Base-by-base conservation (phyloP, 1,140 invertebrate genomes). In the Drosophila ambigua region DNA sequence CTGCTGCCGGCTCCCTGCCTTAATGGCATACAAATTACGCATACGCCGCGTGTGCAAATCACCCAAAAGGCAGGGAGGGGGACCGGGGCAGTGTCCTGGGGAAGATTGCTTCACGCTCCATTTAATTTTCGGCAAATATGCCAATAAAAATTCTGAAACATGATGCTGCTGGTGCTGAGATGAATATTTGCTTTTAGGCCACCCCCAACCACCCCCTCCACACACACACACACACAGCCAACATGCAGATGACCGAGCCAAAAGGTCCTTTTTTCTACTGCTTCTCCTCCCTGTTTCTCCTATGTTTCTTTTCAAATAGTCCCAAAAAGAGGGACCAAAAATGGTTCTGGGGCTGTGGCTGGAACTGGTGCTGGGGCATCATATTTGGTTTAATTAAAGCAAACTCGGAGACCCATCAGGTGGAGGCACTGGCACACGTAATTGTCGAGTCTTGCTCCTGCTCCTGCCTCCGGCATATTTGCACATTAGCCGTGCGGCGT, bases 101-200 rank as follows among this genome's bases (percentile, higher is more conserved):
- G 55, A 58, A 64, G 61, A 71, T 71, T 71, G 65, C 60, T 88
- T 88, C 44, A 82, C 76, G 72, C 79, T 77, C 83, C 83, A 88
- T 87, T 87, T 79, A 79, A 82, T 88, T 87, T 87, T 81, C 72
- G 73, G 73, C 82, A 87, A 85, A 85, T 87, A 87, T 87, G 78
- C 83, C 82, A 87, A 87, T 87, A 79, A 88, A 83, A 75, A 75
- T 66, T 88, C 77, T 79, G 64, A 74, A 88, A 79, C 82, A 79
- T 52, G 72, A 84, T 72, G 80, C 66, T 51, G 20, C 62, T 58
- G 64, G 68, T 75, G 59, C 58, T 57, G 20, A 73, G 85, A 82
- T 82, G 78, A 75, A 81, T 75, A 77, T 78, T 82, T 87, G 69
- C 72, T 68, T 64, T 71, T 68, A 69, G 59, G 58, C 43, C 6